Percentiles rank a stretch among this genome's conserved stretches.
These are phyloP conservation scores for Periphyllus acericola DNA, from an alignment of 2,888 invertebrate species.

Conservation along the genomic window DNA sequence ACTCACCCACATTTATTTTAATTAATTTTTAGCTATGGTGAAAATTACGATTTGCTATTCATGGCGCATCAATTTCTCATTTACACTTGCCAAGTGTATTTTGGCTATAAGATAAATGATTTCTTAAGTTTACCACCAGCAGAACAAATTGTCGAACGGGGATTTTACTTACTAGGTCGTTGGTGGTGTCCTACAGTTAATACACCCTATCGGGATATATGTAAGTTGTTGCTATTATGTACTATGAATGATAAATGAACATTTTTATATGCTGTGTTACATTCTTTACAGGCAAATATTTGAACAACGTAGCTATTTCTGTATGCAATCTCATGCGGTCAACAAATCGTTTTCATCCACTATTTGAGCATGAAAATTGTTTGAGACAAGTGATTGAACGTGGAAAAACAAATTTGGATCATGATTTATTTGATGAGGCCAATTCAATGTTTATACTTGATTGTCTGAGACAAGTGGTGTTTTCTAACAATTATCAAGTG, in stretches of 20 bases:
- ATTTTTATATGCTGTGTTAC: background rate
- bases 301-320: constrained; percentile 1
- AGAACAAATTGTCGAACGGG: constrained; percentile 29
- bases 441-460: constrained; percentile 18
- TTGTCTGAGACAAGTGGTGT: constrained; percentile 2
- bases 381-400: constrained; percentile 2
- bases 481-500: background rate
- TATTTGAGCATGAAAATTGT: constrained; percentile 24
- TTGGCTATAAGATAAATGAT: constrained; percentile 28
- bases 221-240: background rate
- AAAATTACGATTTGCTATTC: background rate
- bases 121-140: constrained; percentile 22
- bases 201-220: constrained; percentile 14
- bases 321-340: constrained; percentile 15
- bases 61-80: constrained; percentile 38
- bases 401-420: constrained; percentile 15
- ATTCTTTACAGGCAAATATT: background rate
- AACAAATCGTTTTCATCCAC: background rate
- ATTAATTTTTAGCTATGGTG: constrained; percentile 11
- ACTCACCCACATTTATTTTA: background rate
- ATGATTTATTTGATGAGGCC: constrained; percentile 42
- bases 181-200: constrained; percentile 38
- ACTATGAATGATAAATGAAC: background rate
- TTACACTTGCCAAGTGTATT: constrained; percentile 39
- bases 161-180: constrained; percentile 30